phyloP scores from a whole-genome alignment of 2,113 vertebrate genomes.

The Nannospalax galili region DNA sequence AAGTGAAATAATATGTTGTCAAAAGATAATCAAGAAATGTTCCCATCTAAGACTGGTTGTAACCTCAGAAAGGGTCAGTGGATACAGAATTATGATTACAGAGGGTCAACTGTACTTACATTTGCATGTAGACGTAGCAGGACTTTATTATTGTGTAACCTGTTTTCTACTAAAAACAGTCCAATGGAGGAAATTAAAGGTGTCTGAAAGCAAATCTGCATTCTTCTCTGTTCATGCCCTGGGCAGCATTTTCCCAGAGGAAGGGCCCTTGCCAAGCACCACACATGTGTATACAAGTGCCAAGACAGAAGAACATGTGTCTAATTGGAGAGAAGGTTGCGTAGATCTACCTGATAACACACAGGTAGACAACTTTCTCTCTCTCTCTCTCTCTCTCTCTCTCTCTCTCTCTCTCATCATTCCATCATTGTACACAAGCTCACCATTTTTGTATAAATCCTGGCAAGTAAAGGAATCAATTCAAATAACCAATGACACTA shows the following conservation, averaged over 20 bases:
- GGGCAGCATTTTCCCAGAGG: neutral
- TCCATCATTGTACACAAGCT: no score
- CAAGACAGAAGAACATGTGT: neutral
- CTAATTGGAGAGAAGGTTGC: neutral
- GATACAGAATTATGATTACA: accelerated
- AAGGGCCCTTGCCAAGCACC: neutral
- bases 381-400: no score
- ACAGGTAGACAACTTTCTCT: no score
- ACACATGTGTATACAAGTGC: neutral
- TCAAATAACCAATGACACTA: neutral
- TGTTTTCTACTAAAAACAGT: neutral
- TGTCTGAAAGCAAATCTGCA: neutral
- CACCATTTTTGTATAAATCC: neutral
- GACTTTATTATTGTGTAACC: neutral
- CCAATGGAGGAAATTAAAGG: neutral
- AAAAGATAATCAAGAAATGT: neutral
- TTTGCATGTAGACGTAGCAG: neutral
- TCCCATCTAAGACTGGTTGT: neutral
- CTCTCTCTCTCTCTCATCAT: no score
- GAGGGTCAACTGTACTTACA: neutral
- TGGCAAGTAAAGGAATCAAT: neutral
- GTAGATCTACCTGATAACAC: no score
- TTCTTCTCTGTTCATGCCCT: neutral
- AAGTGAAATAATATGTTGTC: neutral
- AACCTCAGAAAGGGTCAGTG: neutral